Base-by-base conservation (phyloP, 2,888 invertebrate genomes). In the Panzeria rudis region DNA sequence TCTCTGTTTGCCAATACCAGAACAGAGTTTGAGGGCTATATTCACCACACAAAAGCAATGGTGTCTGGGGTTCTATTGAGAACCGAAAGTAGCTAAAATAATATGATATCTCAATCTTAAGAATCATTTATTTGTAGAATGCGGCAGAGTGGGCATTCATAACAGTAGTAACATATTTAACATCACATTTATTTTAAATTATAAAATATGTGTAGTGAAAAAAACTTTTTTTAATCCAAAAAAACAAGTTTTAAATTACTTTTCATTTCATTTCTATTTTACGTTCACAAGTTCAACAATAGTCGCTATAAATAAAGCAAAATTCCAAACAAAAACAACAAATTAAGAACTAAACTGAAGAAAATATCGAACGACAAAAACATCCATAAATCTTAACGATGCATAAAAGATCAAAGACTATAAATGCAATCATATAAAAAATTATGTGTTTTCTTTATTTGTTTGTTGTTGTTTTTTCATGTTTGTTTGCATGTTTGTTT, bases 371-470 rank as follows among this genome's bases (percentile, higher is more conserved):
- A 80, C 84, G 82, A 77, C 83, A 80, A 69, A 75, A 79, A 72
- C 72, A 56, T 69, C 54, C 73, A 83, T 83, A 86, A 84, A 80
- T 84, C 61, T 83, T 84, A 87, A 86, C 81, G 86, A 86, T 84
- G 86, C 87, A 83, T 87, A 62, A 84, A 87, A 87, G 87, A 87
- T 87, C 87, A 87, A 85, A 87, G 86, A 84, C 80, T 86, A 71
- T 73, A 75, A 72, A 78, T 83, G 85, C 84, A 86, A 66, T 68
- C 56, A 62, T 52, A 78, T 76, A 84, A 84, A 87, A 80, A 68
- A 54, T 35, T 69, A 75, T 66, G 13, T 61, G 23, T 47, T 75
- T 15, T 75, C 29, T 47, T 59, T 50, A 29, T 29, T 29, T 41
- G 15, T 64, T 25, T 47, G 11, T 50, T 68, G 25, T 47, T 75